Evolutionary conservation across 2,113 vertebrate species (phyloP).

Genomic region (Cervus canadensis): DNA sequence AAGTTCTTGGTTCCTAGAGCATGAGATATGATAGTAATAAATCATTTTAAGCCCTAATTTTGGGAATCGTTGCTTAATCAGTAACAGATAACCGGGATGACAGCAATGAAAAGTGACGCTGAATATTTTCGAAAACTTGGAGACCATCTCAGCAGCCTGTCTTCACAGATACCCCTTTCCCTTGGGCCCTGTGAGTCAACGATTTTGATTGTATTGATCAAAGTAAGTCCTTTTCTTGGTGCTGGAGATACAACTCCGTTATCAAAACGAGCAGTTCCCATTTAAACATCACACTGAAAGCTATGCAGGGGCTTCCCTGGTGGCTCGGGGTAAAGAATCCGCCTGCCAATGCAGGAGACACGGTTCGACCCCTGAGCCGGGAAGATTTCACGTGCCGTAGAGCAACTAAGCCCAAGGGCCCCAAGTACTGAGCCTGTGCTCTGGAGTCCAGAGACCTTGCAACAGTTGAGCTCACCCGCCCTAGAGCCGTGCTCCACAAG

Average conservation of each 20-base stretch:
- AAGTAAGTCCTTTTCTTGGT: neutral
- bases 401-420: neutral
- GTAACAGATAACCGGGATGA: neutral
- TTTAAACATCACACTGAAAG: neutral
- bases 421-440: neutral
- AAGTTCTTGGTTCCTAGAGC: neutral
- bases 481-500: neutral
- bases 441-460: neutral
- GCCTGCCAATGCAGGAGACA: neutral
- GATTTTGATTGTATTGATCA: neutral
- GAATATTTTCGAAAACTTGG: neutral
- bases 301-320: neutral
- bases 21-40: neutral
- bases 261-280: neutral
- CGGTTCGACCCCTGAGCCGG: neutral
- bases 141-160: neutral
- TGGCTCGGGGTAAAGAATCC: neutral
- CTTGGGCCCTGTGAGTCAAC: no score
- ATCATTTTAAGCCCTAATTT: neutral
- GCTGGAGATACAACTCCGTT: neutral
- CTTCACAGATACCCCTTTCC: neutral
- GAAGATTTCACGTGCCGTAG: neutral
- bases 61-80: neutral
- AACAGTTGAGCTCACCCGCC: neutral
- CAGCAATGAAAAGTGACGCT: neutral